Evolutionary conservation across 2,113 vertebrate species (phyloP), one percentile per base, ranked within the genome.

Genomic region (Bos taurus): DNA sequence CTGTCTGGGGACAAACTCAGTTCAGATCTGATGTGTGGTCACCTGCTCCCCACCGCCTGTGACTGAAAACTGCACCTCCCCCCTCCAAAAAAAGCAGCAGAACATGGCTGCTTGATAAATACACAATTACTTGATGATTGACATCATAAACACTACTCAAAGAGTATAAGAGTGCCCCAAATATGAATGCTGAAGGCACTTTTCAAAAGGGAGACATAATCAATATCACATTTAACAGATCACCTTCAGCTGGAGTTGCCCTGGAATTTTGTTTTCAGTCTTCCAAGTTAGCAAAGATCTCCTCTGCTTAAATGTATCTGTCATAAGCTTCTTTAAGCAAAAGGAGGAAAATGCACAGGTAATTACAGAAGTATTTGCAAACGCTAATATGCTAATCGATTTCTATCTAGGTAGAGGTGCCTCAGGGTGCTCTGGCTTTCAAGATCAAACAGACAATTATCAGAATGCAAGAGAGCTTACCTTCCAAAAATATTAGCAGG

Each of bases 391-490:
- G 50, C 91, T 91, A 94, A 43, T 89, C 84, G 15, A 71, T 84
- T 64, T 92, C 87, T 97, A 84, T 88, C 95, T 97, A 96, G 94
- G 54, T 92, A 83, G 95, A 95, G 48, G 97, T 98, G 97, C 97
- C 97, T 97, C 50, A 50, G 50, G 84, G 36, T 95, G 97, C 26
- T 97, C 98, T 97, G 97, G 98, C 95, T 97, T 96, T 97, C 83
- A 97, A 7, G 50, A 98, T 98, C 98, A 98, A 99, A 98, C 98
- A 99, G 92, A 99, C 97, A 98, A 96, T 98, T 94, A 98, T 97
- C 97, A 99, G 98, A 99, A 99, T 94, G 98, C 97, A 99, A 98
- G 97, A 98, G 40, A n/a, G 98, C 99, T 99, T 99, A 99, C 99
- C 99, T 99, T 99, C 98, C 97, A 82, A 98, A 98, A 98, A 99